Conservation (phyloP, 2,888 invertebrate genomes). For the Xestia rhomboidea region DNA sequence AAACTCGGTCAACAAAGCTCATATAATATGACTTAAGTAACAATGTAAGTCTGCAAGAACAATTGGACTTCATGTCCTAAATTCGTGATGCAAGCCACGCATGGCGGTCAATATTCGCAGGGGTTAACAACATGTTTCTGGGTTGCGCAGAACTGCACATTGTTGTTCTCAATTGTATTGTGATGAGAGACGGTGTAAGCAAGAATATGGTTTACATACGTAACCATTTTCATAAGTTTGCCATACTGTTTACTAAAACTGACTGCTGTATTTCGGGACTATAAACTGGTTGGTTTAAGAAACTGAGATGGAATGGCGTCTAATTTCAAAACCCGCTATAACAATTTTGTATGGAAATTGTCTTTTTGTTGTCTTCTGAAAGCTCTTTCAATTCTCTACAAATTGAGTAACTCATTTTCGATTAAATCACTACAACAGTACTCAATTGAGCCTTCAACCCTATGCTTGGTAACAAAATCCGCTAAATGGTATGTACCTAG, state of each 20-base stretch:
- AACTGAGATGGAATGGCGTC: neutral
- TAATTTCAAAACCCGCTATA: too few species aligned
- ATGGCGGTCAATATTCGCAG: conserved; percentile 6
- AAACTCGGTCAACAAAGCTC: too few species aligned
- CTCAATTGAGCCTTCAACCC: too few species aligned
- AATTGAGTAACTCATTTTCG: too few species aligned
- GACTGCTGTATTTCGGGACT: neutral
- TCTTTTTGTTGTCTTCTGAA: too few species aligned
- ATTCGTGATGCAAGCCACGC: neutral
- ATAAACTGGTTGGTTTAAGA: neutral
- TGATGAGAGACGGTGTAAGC: neutral
- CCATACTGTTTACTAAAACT: neutral
- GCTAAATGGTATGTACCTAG: too few species aligned
- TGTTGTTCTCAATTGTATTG: conserved; percentile 32
- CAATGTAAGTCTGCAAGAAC: neutral
- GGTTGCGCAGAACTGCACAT: conserved; percentile 26
- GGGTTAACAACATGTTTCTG: conserved; percentile 48
- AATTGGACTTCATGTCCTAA: conserved; percentile 8
- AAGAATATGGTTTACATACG: too few species aligned
- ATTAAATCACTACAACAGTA: too few species aligned
- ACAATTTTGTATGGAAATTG: too few species aligned
- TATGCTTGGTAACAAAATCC: too few species aligned
- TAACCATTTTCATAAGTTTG: neutral
- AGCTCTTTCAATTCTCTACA: too few species aligned
- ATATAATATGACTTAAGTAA: neutral